These are phyloP conservation scores for Amia ocellicauda DNA, from an alignment of 2,113 vertebrate species.

Conservation along the genomic window DNA sequence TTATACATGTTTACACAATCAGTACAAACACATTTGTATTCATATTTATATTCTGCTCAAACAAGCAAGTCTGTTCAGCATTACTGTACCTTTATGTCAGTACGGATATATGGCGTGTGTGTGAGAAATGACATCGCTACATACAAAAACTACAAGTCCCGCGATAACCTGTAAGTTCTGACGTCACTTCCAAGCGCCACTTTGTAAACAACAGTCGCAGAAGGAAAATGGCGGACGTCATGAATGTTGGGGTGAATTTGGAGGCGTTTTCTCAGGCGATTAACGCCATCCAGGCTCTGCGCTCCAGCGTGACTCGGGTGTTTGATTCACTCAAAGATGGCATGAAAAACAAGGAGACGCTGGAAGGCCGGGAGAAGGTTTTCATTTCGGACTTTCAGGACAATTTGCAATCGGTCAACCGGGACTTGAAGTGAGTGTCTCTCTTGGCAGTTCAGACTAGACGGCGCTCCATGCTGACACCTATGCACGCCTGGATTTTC, in stretches of 20 bases:
- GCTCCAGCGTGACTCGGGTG: slow-evolving; percentile 91
- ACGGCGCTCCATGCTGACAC: neutral
- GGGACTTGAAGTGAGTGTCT: slow-evolving; percentile 85
- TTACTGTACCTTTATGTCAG: too few relatives aligned
- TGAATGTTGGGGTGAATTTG: slow-evolving; percentile 88
- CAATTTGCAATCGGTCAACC: slow-evolving; percentile 90
- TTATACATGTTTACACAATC: too few relatives aligned
- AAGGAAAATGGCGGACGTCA: slow-evolving; percentile 79
- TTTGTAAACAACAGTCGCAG: neutral
- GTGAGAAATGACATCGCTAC: too few relatives aligned
- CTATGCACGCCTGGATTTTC: too few relatives aligned
- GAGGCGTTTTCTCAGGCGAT: slow-evolving; percentile 95
- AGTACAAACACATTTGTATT: too few relatives aligned
- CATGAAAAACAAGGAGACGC: slow-evolving; percentile 88
- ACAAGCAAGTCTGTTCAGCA: too few relatives aligned
- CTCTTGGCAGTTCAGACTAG: neutral
- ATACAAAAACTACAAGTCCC: too few relatives aligned
- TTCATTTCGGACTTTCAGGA: slow-evolving; percentile 92
- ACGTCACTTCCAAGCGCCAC: neutral
- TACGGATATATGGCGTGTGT: too few relatives aligned
- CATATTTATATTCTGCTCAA: too few relatives aligned
- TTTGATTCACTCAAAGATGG: slow-evolving; percentile 96
- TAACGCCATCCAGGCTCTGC: slow-evolving; percentile 88
- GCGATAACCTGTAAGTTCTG: too few relatives aligned
- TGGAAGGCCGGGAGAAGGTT: slow-evolving; percentile 86